These are phyloP conservation scores for Pachyseris speciosa DNA, from an alignment of 64 coral and sea anemone species.

Conservation along the genomic window DNA sequence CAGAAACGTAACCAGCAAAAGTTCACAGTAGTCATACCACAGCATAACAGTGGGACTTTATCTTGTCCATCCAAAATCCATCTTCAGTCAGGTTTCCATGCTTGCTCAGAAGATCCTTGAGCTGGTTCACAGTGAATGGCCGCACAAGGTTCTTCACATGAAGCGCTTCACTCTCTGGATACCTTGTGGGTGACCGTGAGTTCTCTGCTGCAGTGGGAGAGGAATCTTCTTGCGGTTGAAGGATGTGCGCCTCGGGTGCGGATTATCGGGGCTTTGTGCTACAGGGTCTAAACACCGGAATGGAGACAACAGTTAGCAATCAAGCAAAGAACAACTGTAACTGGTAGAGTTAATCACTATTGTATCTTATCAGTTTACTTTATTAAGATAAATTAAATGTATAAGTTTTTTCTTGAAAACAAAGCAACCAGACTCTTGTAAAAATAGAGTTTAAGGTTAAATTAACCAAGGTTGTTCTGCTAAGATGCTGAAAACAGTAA, in stretches of 20 bases:
- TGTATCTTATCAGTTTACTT: neutral
- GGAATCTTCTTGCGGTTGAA: neutral
- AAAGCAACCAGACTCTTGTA: neutral
- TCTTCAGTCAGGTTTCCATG: slow-evolving; percentile 70
- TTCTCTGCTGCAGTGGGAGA: slow-evolving; percentile 28
- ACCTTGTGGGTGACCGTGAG: slow-evolving; percentile 75
- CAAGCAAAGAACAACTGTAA: neutral
- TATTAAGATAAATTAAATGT: neutral
- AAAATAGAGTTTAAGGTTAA: neutral
- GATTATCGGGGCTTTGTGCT: neutral
- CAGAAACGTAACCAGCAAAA: too few relatives aligned
- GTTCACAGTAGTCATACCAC: slow-evolving; percentile 57
- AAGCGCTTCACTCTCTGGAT: slow-evolving; percentile 64
- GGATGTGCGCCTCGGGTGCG: slow-evolving; percentile 1
- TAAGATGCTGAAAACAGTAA: neutral
- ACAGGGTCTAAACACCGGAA: neutral
- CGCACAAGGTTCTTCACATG: slow-evolving; percentile 93
- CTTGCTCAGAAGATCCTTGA: slow-evolving; percentile 74
- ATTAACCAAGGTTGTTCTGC: slow-evolving; percentile 7
- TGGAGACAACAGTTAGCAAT: neutral
- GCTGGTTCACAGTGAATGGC: slow-evolving; percentile 90
- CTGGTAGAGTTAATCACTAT: too few relatives aligned
- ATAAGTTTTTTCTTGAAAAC: neutral
- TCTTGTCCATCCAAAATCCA: slow-evolving; percentile 97
- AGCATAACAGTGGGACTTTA: slow-evolving; percentile 98